phyloP scores from a whole-genome alignment of 1,140 invertebrate genomes.

The Trissolcus basalis region DNA sequence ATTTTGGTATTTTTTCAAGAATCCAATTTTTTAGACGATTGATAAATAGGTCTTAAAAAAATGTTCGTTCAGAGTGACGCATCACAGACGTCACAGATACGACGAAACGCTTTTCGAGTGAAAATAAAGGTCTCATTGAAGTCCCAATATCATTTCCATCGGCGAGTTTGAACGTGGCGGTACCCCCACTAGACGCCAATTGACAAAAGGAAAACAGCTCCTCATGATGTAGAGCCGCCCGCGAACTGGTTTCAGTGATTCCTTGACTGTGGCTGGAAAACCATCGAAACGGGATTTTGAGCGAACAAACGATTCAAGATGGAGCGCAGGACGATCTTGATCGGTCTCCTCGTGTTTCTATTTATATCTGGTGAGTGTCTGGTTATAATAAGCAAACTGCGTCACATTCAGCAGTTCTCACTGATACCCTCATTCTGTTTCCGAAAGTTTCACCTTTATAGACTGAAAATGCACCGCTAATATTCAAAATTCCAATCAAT shows the following conservation, averaged over 20 bases:
- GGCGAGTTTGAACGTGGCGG: not conserved
- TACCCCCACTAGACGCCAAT: conserved; percentile 27
- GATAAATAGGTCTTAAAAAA: not conserved
- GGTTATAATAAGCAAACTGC: conserved; percentile 15
- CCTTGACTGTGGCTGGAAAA: conserved; percentile 43
- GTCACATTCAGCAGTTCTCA: no score
- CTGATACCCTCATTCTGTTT: not conserved
- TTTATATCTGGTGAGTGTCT: conserved; percentile 63
- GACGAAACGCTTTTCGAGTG: no score
- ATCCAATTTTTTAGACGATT: not conserved
- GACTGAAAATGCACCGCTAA: no score
- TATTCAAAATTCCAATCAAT: no score
- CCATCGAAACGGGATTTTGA: conserved; percentile 21
- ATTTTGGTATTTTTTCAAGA: no score
- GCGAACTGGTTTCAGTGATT: conserved; percentile 54
- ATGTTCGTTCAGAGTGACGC: no score
- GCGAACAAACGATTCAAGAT: conserved; percentile 45
- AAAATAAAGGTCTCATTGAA: not conserved
- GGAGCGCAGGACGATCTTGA: conserved; percentile 58
- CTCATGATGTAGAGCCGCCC: conserved; percentile 21
- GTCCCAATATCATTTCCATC: conserved; percentile 7
- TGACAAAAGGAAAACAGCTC: conserved; percentile 63
- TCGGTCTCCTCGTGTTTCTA: conserved; percentile 58
- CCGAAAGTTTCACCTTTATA: not conserved
- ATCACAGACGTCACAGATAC: no score